phyloP scores from a whole-genome alignment of 2,888 invertebrate genomes.

The Cephus pygmeus region DNA sequence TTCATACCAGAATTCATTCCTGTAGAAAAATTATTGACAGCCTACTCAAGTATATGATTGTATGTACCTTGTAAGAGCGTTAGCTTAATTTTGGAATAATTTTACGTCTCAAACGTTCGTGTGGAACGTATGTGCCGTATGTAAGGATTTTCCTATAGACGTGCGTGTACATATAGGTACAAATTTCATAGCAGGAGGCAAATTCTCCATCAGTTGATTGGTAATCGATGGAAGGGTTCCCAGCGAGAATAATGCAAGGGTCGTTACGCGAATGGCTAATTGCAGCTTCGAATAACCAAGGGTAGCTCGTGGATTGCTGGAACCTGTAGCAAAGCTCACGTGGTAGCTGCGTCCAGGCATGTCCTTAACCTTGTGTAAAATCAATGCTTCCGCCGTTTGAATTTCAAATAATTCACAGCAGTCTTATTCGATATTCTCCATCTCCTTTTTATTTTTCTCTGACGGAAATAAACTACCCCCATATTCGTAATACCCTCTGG shows the following conservation, averaged over 20 bases:
- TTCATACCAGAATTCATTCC: not conserved
- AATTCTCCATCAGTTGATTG: not conserved
- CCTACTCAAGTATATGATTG: too few species aligned
- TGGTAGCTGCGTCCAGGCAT: conserved; percentile 25
- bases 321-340: conserved; percentile 29
- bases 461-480: not conserved
- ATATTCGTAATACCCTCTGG: not conserved
- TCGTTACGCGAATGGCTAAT: not conserved
- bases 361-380: conserved; percentile 50
- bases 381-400: conserved; percentile 34
- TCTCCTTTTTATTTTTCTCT: not conserved
- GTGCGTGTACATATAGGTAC: not conserved
- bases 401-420: not conserved
- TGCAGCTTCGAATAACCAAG: not conserved
- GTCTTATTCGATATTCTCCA: not conserved
- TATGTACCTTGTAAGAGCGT: too few species aligned
- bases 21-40: not conserved
- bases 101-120: not conserved
- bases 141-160: not conserved
- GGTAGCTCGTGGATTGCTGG: not conserved
- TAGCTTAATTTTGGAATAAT: not conserved
- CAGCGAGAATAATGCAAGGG: not conserved
- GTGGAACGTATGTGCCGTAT: not conserved
- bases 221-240: not conserved
- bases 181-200: not conserved